phyloP scores from a whole-genome alignment of 2,888 invertebrate genomes.

The Lepidocyrtoides sp. region DNA sequence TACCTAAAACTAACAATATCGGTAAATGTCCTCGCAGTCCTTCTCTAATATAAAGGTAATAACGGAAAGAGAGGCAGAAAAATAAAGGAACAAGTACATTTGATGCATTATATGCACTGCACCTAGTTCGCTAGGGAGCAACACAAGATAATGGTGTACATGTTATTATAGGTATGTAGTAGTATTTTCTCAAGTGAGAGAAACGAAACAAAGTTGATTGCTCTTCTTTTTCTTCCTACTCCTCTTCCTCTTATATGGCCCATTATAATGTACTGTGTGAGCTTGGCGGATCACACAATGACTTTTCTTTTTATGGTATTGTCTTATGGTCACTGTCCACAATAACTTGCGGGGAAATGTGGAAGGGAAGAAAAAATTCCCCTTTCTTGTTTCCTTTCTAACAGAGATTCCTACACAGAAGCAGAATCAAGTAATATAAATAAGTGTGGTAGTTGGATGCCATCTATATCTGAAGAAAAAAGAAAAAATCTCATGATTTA shows the following conservation, averaged over 20 bases:
- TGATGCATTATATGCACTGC: constrained; percentile 51
- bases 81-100: constrained; percentile 4
- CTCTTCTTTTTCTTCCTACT: no score
- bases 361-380: constrained; percentile 20
- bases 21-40: constrained; percentile 5
- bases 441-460: constrained; percentile 38
- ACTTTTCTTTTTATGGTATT: constrained; percentile 42
- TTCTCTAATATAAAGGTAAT: not conserved
- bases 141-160: constrained; percentile 49
- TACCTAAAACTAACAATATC: not conserved
- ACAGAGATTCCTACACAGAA: constrained; percentile 14
- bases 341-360: constrained; percentile 7
- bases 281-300: constrained; percentile 52
- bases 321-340: constrained; percentile 63
- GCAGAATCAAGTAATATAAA: constrained; percentile 22
- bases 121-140: constrained; percentile 25
- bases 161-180: constrained; percentile 1
- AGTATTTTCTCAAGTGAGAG: not conserved
- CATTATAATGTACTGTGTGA: constrained; percentile 36
- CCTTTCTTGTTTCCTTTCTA: constrained; percentile 36
- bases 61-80: not conserved
- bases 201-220: constrained; percentile 55
- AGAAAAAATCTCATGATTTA: constrained; percentile 56
- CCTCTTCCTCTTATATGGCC: constrained; percentile 3
- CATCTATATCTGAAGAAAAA: not conserved